Conservation (phyloP, 2,888 invertebrate species). For the Lasioglossum oenotherae region DNA sequence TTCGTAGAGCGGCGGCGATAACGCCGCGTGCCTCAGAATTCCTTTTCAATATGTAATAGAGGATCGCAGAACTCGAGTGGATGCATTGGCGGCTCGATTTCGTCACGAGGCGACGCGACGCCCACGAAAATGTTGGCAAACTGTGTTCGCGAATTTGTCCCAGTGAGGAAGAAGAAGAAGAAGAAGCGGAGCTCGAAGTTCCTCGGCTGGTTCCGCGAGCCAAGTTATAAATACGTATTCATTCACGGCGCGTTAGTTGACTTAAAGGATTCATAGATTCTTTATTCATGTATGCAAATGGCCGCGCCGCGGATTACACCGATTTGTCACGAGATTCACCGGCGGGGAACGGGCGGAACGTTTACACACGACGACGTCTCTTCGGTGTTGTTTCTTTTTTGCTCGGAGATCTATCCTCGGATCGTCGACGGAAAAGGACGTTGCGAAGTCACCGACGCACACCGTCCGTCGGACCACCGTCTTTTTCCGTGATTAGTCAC, state of each 20-base stretch:
- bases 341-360: conserved; percentile 28
- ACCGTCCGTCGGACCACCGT: conserved; percentile 24
- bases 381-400: neutral
- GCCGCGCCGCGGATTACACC: conserved; percentile 61
- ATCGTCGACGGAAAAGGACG: conserved; percentile 14
- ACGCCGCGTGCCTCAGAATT: neutral
- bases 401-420: neutral
- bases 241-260: conserved; percentile 56
- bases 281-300: conserved; percentile 73
- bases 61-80: neutral
- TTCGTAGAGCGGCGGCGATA: neutral
- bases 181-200: neutral
- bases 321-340: conserved; percentile 67
- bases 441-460: conserved; percentile 16
- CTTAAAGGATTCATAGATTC: conserved; percentile 66
- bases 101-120: neutral
- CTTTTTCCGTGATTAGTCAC: conserved; percentile 69
- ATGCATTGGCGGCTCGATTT: neutral
- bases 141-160: neutral
- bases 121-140: conserved; percentile 17
- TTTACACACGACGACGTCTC: conserved; percentile 23
- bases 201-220: conserved; percentile 7
- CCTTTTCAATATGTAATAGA: neutral
- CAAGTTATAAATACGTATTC: conserved; percentile 56
- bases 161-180: neutral